These are phyloP conservation scores for Hyles vespertilio DNA, from an alignment of 1,140 invertebrate genomes.

Conservation along the genomic window DNA sequence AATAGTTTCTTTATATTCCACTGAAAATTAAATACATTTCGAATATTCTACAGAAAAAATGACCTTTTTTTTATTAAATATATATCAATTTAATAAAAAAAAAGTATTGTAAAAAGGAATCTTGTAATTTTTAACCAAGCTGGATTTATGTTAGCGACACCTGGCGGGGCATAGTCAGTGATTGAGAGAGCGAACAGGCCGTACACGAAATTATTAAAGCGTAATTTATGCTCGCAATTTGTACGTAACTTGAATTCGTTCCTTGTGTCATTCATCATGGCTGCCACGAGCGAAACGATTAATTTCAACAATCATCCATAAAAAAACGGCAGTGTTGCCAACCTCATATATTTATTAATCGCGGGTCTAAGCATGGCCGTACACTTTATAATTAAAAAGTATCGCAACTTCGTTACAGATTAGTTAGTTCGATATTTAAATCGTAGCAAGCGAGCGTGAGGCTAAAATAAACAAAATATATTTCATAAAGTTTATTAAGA, in stretches of 20 bases:
- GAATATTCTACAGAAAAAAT: too few species aligned
- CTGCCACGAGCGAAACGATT: slow-evolving; percentile 44
- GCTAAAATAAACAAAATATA: slow-evolving; percentile 26
- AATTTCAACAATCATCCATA: slow-evolving; percentile 58
- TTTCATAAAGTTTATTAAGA: slow-evolving; percentile 51
- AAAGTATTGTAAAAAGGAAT: slow-evolving; percentile 6
- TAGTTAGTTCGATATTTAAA: too few species aligned
- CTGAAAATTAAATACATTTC: too few species aligned
- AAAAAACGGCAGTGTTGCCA: slow-evolving; percentile 38
- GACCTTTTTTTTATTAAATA: too few species aligned
- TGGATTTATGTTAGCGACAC: slow-evolving; percentile 59
- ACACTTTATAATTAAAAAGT: neutral
- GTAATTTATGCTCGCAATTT: slow-evolving; percentile 73
- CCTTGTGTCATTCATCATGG: slow-evolving; percentile 66
- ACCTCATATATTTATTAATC: slow-evolving; percentile 1
- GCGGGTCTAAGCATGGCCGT: neutral
- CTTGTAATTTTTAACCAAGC: slow-evolving; percentile 54
- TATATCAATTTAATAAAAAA: too few species aligned
- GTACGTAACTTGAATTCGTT: slow-evolving; percentile 65
- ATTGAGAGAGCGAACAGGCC: slow-evolving; percentile 56
- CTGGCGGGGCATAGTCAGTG: slow-evolving; percentile 47
- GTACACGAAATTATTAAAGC: slow-evolving; percentile 70
- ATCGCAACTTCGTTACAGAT: too few species aligned
- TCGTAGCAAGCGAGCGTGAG: neutral
- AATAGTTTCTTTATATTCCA: too few species aligned